These are phyloP conservation scores for Phasia obesa DNA, from an alignment of 2,888 invertebrate species.

Conservation along the genomic window DNA sequence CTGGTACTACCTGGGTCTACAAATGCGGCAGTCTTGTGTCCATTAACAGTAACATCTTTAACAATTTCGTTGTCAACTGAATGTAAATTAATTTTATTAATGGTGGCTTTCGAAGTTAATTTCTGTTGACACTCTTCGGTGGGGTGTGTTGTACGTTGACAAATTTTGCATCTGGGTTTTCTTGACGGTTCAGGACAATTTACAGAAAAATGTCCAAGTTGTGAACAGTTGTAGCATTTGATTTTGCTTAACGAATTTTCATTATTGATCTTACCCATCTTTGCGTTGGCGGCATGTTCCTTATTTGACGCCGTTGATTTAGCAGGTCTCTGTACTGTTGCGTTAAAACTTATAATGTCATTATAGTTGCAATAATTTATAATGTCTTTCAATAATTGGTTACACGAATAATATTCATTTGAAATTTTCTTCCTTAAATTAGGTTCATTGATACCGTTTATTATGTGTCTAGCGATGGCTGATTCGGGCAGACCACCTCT, in stretches of 20 bases:
- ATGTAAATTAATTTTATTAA: slow-evolving; percentile 36
- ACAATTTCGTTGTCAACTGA: not conserved
- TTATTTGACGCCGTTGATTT: slow-evolving; percentile 12
- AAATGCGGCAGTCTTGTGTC: slow-evolving; percentile 31
- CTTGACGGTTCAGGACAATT: slow-evolving; percentile 56
- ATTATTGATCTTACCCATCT: not conserved
- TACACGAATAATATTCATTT: slow-evolving; percentile 45
- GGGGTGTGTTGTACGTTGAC: too few relatives aligned
- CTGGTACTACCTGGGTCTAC: slow-evolving; percentile 57
- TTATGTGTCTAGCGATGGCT: slow-evolving; percentile 62
- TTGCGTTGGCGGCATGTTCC: not conserved
- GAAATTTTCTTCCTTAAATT: slow-evolving; percentile 54
- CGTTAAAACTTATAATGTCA: slow-evolving; percentile 22
- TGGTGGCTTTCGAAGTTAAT: not conserved
- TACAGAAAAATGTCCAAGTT: slow-evolving; percentile 29
- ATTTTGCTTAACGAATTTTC: not conserved
- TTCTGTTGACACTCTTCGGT: slow-evolving; percentile 22
- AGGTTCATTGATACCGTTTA: slow-evolving; percentile 65
- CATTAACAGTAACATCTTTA: slow-evolving; percentile 14
- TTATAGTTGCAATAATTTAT: slow-evolving; percentile 53
- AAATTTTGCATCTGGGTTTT: too few relatives aligned
- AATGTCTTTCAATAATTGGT: slow-evolving; percentile 47
- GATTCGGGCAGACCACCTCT: slow-evolving; percentile 57
- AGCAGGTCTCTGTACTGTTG: not conserved
- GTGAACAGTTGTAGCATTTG: slow-evolving; percentile 34